Evolutionary conservation across 2,113 vertebrate species (phyloP).

Genomic region (Epinephelus fuscoguttatus): DNA sequence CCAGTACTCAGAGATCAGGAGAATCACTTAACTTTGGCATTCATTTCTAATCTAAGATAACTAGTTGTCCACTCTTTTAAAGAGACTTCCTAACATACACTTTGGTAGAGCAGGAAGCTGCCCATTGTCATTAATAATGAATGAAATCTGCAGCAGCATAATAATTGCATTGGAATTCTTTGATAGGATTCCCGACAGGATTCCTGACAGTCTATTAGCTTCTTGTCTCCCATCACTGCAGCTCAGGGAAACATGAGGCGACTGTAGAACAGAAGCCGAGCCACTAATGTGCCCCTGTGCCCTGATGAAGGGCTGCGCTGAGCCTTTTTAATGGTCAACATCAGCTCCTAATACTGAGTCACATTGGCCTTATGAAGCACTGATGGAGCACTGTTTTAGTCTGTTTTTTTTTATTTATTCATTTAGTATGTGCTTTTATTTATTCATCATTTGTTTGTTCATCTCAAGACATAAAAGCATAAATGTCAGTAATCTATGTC

Average conservation of each 20-base stretch:
- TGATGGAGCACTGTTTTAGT: background rate
- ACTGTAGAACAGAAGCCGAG: background rate
- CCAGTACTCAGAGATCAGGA: background rate
- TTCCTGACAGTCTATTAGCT: slow-evolving; percentile 20
- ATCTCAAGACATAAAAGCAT: background rate
- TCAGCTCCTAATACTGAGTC: background rate
- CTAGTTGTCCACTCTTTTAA: background rate
- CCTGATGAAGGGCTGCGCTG: background rate
- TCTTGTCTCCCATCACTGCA: slow-evolving; percentile 1
- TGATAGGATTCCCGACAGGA: slow-evolving; percentile 5
- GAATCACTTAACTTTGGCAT: background rate
- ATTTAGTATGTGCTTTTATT: background rate
- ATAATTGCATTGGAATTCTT: slow-evolving; percentile 4
- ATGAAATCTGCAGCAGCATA: background rate
- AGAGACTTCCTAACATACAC: background rate
- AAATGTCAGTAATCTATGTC: background rate
- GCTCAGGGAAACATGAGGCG: slow-evolving; percentile 14
- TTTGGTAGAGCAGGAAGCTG: background rate
- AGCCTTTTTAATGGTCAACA: background rate
- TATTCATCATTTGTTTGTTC: background rate
- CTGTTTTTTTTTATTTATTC: background rate
- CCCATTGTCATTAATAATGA: slow-evolving; percentile 2
- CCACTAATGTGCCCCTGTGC: background rate
- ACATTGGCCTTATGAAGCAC: background rate
- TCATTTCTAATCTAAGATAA: background rate